Evolutionary conservation across 2,113 vertebrate species (phyloP).

Genomic region (Periophthalmodon schlosseri): DNA sequence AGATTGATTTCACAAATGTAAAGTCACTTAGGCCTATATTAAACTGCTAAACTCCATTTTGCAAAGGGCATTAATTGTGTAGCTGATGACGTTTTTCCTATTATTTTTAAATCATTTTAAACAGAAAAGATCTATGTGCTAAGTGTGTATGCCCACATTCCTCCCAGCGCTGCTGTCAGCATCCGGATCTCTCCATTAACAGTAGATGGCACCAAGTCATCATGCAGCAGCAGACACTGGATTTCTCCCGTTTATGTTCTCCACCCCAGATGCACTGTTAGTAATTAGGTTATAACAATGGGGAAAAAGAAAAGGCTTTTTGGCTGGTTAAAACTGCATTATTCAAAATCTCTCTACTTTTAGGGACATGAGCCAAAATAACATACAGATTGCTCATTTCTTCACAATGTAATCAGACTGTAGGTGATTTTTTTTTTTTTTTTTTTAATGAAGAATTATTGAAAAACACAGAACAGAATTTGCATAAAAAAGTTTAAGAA

Average conservation of each 20-base stretch:
- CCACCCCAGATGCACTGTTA: constrained; percentile 14
- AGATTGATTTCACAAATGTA: no score
- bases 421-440: constrained; percentile 11
- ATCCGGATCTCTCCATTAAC: constrained; percentile 67
- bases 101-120: neutral
- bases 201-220: constrained; percentile 81
- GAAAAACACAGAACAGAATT: neutral
- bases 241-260: constrained; percentile 36
- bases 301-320: neutral
- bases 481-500: neutral
- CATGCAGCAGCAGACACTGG: constrained; percentile 40
- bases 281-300: constrained; percentile 23
- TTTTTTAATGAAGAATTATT: neutral
- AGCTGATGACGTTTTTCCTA: neutral
- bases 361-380: constrained; percentile 11
- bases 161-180: neutral
- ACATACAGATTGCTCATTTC: neutral
- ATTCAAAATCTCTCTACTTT: constrained; percentile 11
- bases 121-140: neutral
- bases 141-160: neutral
- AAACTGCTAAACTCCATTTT: no score
- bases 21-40: no score
- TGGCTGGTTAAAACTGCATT: constrained; percentile 7
- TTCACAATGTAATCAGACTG: constrained; percentile 12
- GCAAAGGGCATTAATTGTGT: no score